Evolutionary conservation across 92 coral and sea anemone species (phyloP).

Genomic region (Siderastrea radians): DNA sequence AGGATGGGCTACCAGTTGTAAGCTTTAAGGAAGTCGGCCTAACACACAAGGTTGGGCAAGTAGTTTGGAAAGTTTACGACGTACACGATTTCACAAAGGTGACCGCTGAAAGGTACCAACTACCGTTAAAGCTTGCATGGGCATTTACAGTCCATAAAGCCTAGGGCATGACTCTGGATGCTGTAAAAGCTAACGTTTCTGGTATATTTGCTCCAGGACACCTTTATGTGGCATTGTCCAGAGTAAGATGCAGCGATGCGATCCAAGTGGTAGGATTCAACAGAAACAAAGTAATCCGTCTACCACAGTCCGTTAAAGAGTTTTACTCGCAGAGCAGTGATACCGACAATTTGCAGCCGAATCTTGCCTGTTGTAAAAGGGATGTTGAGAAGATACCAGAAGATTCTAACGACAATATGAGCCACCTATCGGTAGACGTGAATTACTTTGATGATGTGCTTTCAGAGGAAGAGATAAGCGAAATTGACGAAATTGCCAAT

Average conservation of each 20-base stretch:
- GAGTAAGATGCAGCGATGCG: conserved; percentile 19
- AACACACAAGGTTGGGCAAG: neutral
- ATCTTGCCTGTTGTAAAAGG: too few species aligned
- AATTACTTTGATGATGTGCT: too few species aligned
- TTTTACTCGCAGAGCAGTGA: neutral
- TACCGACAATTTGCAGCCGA: too few species aligned
- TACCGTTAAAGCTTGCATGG: too few species aligned
- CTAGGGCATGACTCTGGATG: too few species aligned
- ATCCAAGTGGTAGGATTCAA: neutral
- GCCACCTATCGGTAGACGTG: too few species aligned
- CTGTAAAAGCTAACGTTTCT: neutral
- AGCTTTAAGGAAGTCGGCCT: neutral
- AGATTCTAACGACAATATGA: too few species aligned
- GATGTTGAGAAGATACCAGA: too few species aligned
- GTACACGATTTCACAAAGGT: neutral
- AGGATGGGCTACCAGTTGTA: neutral
- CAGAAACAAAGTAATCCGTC: neutral
- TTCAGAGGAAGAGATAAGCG: too few species aligned
- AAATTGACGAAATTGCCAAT: neutral
- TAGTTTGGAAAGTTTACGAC: neutral
- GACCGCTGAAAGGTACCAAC: too few species aligned
- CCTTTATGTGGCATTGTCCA: conserved; percentile 58
- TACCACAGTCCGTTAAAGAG: neutral
- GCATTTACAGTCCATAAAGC: too few species aligned
- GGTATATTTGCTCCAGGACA: conserved; percentile 52